A percentile compares a stretch with the other conserved stretches of the same genome.
Evolutionary conservation across 2,888 invertebrate species (phyloP).

Genomic region (Salticus scenicus): DNA sequence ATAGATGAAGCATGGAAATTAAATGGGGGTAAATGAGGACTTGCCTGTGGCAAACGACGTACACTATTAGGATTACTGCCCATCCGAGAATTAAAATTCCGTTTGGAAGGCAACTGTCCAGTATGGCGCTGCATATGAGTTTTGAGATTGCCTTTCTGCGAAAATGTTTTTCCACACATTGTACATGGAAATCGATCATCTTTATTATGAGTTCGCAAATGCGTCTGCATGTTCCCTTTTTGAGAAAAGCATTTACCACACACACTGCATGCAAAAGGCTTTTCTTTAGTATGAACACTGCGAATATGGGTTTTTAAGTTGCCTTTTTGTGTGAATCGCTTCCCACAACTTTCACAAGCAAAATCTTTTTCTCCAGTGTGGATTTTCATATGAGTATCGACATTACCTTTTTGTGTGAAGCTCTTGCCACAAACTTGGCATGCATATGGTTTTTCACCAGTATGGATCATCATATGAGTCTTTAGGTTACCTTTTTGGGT

Average conservation of each 20-base stretch:
- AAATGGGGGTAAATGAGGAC: conserved; percentile 63
- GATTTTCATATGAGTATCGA: conserved; percentile 73
- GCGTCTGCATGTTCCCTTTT: conserved; percentile 73
- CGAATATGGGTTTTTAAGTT: conserved; percentile 73
- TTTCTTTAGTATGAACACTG: conserved; percentile 73
- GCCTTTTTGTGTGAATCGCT: conserved; percentile 72
- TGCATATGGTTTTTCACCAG: conserved; percentile 72
- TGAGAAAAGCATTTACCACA: conserved; percentile 73
- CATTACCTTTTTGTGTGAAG: conserved; percentile 73
- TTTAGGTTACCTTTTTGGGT: conserved; percentile 73
- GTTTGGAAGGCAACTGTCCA: conserved; percentile 71
- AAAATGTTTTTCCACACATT: conserved; percentile 73
- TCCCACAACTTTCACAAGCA: conserved; percentile 72
- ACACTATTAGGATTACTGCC: conserved; percentile 55
- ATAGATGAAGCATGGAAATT: conserved; percentile 64
- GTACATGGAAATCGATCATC: conserved; percentile 73
- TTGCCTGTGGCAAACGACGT: conserved; percentile 50
- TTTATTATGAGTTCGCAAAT: conserved; percentile 72
- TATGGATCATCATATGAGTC: conserved; percentile 73
- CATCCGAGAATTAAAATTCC: conserved; percentile 59
- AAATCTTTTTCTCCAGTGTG: conserved; percentile 73
- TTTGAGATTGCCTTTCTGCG: conserved; percentile 73
- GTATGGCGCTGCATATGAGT: conserved; percentile 73
- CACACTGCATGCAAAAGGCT: conserved; percentile 72
- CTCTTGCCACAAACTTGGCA: conserved; percentile 73